Evolutionary conservation across 2,888 invertebrate species (phyloP).

Genomic region (Athalia cordata): DNA sequence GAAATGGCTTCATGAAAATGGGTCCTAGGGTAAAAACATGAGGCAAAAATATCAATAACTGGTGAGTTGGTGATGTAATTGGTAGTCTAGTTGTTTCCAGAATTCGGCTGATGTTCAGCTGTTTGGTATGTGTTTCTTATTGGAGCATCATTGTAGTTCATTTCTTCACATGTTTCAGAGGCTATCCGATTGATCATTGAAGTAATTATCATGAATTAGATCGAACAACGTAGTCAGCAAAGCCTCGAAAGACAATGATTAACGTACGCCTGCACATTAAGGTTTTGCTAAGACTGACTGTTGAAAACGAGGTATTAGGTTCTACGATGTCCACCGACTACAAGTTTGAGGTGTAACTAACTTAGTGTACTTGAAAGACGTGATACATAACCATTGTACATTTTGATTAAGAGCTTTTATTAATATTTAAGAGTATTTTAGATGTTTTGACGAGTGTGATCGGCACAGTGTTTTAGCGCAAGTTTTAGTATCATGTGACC

Average conservation of each 20-base stretch:
- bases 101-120: background rate
- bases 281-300: constrained; percentile 7
- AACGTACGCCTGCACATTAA: background rate
- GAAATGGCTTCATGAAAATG: constrained; percentile 76
- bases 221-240: constrained; percentile 36
- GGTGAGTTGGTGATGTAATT: constrained; percentile 9
- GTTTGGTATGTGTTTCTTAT: background rate
- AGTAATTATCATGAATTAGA: constrained; percentile 32
- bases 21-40: constrained; percentile 76
- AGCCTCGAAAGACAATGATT: constrained; percentile 15
- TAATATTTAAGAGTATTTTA: constrained; percentile 29
- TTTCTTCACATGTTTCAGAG: constrained; percentile 7
- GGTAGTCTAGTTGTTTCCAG: background rate
- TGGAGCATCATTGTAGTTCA: background rate
- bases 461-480: constrained; percentile 26
- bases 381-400: constrained; percentile 43
- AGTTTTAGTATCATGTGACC: constrained; percentile 16
- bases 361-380: constrained; percentile 28
- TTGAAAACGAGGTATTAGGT: constrained; percentile 18
- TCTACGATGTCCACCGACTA: constrained; percentile 20
- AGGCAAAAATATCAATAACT: constrained; percentile 51
- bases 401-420: constrained; percentile 45
- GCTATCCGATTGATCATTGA: constrained; percentile 24
- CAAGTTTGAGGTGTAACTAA: constrained; percentile 2
- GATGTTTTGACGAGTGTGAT: constrained; percentile 33